Evolutionary conservation across 2,888 invertebrate genomes (phyloP).

Genomic region (Metellina segmentata): DNA sequence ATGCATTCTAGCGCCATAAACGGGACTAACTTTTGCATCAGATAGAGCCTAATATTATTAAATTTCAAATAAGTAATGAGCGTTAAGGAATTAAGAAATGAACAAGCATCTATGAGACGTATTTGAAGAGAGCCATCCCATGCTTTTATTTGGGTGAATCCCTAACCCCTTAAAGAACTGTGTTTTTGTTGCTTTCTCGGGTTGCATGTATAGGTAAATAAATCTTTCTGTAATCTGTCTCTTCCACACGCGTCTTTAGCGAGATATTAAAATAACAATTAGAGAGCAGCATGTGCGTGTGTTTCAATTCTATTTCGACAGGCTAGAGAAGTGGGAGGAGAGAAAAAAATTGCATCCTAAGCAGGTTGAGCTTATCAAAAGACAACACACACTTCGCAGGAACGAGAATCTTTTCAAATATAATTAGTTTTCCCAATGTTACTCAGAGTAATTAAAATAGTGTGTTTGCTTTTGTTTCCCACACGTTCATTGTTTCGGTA

Average conservation of each 20-base stretch:
- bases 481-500: neutral
- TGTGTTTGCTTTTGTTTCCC: conserved; percentile 37
- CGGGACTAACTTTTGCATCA: too few species aligned
- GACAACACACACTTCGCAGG: conserved; percentile 46
- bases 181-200: neutral
- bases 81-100: too few species aligned
- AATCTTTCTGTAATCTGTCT: conserved; percentile 17
- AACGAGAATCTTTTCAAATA: conserved; percentile 48
- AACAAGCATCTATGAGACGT: too few species aligned
- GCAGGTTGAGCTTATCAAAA: conserved; percentile 52
- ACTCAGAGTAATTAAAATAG: conserved; percentile 21
- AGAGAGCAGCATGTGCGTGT: conserved; percentile 6
- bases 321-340: conserved; percentile 16
- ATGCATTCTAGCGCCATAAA: too few species aligned
- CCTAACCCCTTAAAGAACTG: neutral
- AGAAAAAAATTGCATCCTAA: conserved; percentile 35
- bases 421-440: conserved; percentile 55
- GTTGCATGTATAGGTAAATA: neutral
- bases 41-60: too few species aligned
- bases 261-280: conserved; percentile 33
- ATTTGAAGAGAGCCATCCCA: neutral
- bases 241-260: conserved; percentile 2
- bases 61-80: too few species aligned
- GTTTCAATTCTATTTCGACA: conserved; percentile 25
- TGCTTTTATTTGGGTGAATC: neutral